A percentile compares a stretch with the other conserved stretches of the same genome.
phyloP scores from a whole-genome alignment of 2,888 invertebrate species.

The Drosophila subquinaria region DNA sequence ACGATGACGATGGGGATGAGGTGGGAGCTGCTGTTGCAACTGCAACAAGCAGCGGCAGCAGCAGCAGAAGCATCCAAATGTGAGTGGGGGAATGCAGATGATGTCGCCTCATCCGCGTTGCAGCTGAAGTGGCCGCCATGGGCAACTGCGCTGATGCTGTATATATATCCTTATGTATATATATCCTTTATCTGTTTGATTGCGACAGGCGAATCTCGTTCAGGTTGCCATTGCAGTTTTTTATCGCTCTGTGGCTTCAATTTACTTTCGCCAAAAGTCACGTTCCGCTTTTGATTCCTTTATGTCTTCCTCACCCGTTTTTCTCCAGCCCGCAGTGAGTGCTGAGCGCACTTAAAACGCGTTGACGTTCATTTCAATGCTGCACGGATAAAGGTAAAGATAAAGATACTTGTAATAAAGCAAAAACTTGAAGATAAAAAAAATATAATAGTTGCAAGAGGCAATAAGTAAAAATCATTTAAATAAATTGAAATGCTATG shows the following conservation, averaged over 20 bases:
- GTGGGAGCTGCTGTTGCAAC: constrained; percentile 50
- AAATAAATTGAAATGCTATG: constrained; percentile 48
- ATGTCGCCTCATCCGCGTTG: constrained; percentile 45
- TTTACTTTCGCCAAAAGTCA: constrained; percentile 71
- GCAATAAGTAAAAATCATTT: constrained; percentile 41
- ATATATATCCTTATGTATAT: constrained; percentile 19
- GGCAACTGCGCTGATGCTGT: constrained; percentile 8
- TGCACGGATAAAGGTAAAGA: constrained; percentile 25
- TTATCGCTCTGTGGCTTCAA: constrained; percentile 68
- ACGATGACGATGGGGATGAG: too few species aligned
- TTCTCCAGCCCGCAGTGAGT: constrained; percentile 18
- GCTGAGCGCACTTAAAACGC: constrained; percentile 56
- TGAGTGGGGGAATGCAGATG: constrained; percentile 26
- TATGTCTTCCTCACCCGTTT: constrained; percentile 31
- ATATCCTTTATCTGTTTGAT: constrained; percentile 65
- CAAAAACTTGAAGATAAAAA: not conserved
- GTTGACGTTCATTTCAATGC: constrained; percentile 57
- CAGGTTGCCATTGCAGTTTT: constrained; percentile 73
- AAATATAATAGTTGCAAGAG: constrained; percentile 5
- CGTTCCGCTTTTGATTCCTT: constrained; percentile 68
- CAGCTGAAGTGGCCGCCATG: constrained; percentile 58
- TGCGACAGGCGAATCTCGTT: constrained; percentile 54
- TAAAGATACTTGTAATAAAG: constrained; percentile 13
- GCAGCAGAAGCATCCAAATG: constrained; percentile 51
- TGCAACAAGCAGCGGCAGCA: constrained; percentile 47